Conservation (phyloP, 2,888 invertebrate species). For the Ormyrus pomaceus region DNA sequence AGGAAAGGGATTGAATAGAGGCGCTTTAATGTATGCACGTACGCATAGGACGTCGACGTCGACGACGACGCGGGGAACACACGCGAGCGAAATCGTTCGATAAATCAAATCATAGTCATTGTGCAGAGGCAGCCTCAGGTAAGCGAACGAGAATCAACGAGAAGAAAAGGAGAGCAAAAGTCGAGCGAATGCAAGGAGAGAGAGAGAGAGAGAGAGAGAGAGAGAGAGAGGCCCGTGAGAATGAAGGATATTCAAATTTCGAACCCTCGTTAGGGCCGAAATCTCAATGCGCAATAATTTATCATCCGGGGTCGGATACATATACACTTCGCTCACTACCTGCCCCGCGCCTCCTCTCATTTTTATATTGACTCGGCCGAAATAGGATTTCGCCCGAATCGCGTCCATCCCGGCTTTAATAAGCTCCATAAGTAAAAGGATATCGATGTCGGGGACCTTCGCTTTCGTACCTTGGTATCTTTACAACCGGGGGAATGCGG, state of each 20-base stretch:
- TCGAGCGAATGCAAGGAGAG: constrained; percentile 5
- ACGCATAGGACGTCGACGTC: constrained; percentile 51
- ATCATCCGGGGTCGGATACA: constrained; percentile 66
- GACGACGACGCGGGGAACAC: constrained; percentile 28
- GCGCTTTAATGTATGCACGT: constrained; percentile 59
- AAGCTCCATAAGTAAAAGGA: constrained; percentile 9
- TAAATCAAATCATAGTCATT: constrained; percentile 74
- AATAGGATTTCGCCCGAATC: constrained; percentile 28
- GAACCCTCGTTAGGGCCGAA: constrained; percentile 70
- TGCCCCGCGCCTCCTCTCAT: constrained; percentile 12
- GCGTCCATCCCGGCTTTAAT: constrained; percentile 35
- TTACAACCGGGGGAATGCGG: no score
- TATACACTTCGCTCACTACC: constrained; percentile 20
- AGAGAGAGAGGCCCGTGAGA: constrained; percentile 66
- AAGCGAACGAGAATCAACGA: constrained; percentile 57
- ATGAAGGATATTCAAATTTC: constrained; percentile 74
- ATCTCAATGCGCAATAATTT: constrained; percentile 72
- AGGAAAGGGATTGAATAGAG: constrained; percentile 54
- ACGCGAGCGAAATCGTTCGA: constrained; percentile 65
- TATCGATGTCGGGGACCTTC: constrained; percentile 35
- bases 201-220: constrained; percentile 48
- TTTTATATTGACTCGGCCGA: constrained; percentile 49
- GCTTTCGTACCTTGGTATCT: background rate
- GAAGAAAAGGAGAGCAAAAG: constrained; percentile 55
- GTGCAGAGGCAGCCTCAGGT: constrained; percentile 60